A percentile compares a stretch with the other conserved stretches of the same genome.
Conservation (phyloP, 2,888 invertebrate species). For the Netelia fuscicornis region DNA sequence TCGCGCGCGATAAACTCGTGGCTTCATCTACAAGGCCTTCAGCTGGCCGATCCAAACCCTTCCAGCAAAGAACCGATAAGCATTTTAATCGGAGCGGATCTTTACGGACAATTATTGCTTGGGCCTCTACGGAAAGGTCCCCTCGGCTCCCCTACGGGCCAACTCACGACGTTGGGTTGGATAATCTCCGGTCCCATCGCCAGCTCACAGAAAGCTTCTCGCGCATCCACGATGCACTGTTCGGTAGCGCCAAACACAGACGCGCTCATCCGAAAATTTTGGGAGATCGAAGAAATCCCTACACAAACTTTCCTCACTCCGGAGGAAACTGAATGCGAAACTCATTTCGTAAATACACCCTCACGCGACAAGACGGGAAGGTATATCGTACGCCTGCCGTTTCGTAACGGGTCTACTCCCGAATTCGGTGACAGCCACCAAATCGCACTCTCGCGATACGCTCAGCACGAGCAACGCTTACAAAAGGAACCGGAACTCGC, state of each 20-base stretch:
- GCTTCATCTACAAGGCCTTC: neutral
- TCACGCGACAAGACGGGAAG: constrained; percentile 68
- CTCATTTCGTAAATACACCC: constrained; percentile 69
- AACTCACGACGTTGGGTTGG: constrained; percentile 62
- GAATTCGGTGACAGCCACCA: constrained; percentile 68
- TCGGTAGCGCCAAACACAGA: constrained; percentile 2
- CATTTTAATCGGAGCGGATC: constrained; percentile 50
- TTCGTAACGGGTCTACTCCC: constrained; percentile 56
- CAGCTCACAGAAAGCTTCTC: neutral
- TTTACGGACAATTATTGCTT: constrained; percentile 42
- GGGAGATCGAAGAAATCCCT: constrained; percentile 73
- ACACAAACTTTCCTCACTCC: constrained; percentile 62
- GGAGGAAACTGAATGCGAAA: constrained; percentile 68
- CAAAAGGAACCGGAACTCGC: constrained; percentile 26
- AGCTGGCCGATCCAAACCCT: constrained; percentile 35
- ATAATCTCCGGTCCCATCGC: constrained; percentile 50
- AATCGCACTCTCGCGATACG: constrained; percentile 71
- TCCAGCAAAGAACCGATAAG: constrained; percentile 1
- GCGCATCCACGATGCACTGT: constrained; percentile 1
- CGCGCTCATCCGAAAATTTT: constrained; percentile 58
- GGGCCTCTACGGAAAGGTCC: constrained; percentile 29
- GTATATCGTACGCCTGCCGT: constrained; percentile 73
- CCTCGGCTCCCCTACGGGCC: constrained; percentile 30
- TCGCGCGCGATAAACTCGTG: too few relatives aligned
- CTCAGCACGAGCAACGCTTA: constrained; percentile 69